phyloP scores from a whole-genome alignment of 2,888 invertebrate species.

The Cabera pusaria region DNA sequence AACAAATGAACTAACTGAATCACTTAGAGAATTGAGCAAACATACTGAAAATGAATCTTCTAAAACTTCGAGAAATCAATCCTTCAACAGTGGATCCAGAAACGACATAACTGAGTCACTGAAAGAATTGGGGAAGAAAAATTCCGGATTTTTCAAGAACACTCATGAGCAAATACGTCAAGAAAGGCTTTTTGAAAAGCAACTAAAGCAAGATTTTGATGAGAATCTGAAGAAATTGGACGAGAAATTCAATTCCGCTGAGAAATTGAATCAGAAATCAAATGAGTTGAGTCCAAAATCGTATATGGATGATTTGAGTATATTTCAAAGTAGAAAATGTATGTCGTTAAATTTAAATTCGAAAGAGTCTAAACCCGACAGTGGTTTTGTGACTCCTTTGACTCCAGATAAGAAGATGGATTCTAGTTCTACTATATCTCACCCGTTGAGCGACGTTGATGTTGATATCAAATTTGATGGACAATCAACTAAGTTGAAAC shows the following conservation, averaged over 20 bases:
- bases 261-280: no score
- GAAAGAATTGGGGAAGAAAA: conserved; percentile 53
- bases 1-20: conserved; percentile 28
- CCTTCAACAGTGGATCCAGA: conserved; percentile 23
- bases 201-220: conserved; percentile 74
- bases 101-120: conserved; percentile 57
- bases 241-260: no score
- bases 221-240: conserved; percentile 67
- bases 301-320: conserved; percentile 56
- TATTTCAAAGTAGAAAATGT: conserved; percentile 61
- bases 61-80: conserved; percentile 2
- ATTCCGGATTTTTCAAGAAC: conserved; percentile 84
- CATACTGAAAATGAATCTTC: conserved; percentile 17
- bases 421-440: conserved; percentile 74
- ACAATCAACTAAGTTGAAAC: conserved; percentile 89
- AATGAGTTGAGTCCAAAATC: conserved; percentile 50
- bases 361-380: conserved; percentile 66
- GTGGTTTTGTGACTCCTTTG: conserved; percentile 86
- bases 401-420: conserved; percentile 77
- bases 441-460: conserved; percentile 91
- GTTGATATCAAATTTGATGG: conserved; percentile 92
- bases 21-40: conserved; percentile 28
- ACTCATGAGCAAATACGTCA: conserved; percentile 88
- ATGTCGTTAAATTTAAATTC: conserved; percentile 68
- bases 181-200: conserved; percentile 79